Evolutionary conservation across 2,797 vertebrate species (phyloP), one percentile per base, ranked within the genome.

Genomic region (Lophotriccus pileatus): DNA sequence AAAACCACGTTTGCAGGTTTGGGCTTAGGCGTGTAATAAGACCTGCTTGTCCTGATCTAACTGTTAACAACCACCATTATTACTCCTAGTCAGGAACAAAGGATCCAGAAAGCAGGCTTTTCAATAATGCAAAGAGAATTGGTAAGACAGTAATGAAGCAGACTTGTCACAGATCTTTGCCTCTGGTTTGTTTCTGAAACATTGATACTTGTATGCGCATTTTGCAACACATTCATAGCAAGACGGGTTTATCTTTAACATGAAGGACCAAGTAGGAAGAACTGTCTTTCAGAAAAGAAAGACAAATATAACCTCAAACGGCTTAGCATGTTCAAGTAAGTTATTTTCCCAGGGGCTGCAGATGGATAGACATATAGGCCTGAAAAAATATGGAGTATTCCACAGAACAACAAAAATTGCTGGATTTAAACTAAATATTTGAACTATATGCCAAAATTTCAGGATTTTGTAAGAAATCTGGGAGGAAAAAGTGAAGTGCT

Each of bases 191-290:
- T 64, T 86, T 84, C 70, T 62, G 46, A 27, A 70, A 22, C 8
- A 4, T 1, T 27, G 10, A 58, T 59, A 70, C 52, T 75, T 5
- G 4, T 13, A 74, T 5, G 5, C 2, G 1, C 11, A 22, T 58
- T 78, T 86, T 63, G 63, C 34, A 77, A 21, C 9, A 5, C 1
- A 0, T 12, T 79, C 16, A 17, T 12, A 62, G 41, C 6, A 72
- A 47, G 60, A 73, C 2, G 8, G 7, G 13, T 59, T 67, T 68
- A 28, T 44, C 25, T 80, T 56, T 63, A 25, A n/a, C 2, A 3
- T 12, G 14, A 85, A 83, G 32, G 21, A 44, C 25, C 1, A 2
- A 74, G 12, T 18, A 67, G 60, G 77, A 70, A 53, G 44, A 75
- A 21, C 7, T 25, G 5, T 60, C 58, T 78, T 68, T 74, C 80